Conservation (phyloP, 1,140 invertebrate genomes). For the Drosophila setifemur region DNA sequence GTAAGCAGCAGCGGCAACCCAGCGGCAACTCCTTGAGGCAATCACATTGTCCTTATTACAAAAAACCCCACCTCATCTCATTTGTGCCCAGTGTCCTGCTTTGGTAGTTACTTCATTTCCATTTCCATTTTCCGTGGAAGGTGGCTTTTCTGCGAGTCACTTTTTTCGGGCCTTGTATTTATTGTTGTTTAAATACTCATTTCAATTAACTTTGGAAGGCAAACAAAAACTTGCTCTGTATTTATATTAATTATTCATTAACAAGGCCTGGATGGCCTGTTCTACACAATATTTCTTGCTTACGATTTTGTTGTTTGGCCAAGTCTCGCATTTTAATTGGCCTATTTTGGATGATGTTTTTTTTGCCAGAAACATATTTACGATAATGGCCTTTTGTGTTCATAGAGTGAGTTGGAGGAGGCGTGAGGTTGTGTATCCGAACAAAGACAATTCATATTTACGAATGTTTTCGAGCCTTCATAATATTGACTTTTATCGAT, state of each 20-base stretch:
- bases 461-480: constrained; percentile 29
- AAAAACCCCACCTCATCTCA: background rate
- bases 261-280: constrained; percentile 12
- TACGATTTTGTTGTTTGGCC: constrained; percentile 1
- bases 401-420: constrained; percentile 1
- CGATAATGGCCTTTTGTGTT: constrained; percentile 44
- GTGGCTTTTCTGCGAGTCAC: background rate
- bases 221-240: constrained; percentile 37
- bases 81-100: constrained; percentile 33
- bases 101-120: constrained; percentile 11
- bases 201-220: constrained; percentile 64
- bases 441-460: constrained; percentile 40
- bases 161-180: constrained; percentile 49
- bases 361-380: constrained; percentile 41
- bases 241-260: constrained; percentile 69
- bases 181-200: constrained; percentile 68
- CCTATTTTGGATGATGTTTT: constrained; percentile 12
- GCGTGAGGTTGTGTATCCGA: constrained; percentile 16
- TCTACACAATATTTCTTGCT: constrained; percentile 16
- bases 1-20: constrained; percentile 58
- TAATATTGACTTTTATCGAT: constrained; percentile 32
- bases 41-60: constrained; percentile 54
- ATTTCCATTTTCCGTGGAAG: constrained; percentile 1
- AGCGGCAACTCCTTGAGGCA: constrained; percentile 39
- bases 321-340: constrained; percentile 42